phyloP scores from a whole-genome alignment of 2,113 vertebrate species.

The Podocnemis expansa region DNA sequence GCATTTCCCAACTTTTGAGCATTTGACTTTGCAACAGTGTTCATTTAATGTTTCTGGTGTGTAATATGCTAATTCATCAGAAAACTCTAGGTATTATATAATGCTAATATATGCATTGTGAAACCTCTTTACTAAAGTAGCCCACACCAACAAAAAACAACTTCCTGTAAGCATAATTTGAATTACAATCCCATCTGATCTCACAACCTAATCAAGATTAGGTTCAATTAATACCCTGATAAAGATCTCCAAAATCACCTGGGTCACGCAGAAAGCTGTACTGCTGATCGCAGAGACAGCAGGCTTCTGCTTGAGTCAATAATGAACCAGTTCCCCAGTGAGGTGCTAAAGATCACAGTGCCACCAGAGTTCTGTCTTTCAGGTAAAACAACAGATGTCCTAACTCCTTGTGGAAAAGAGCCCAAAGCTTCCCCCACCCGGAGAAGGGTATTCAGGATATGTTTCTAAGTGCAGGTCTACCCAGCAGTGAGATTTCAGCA shows the following conservation, averaged over 20 bases:
- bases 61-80: too few relatives aligned
- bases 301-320: neutral
- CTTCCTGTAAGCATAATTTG: neutral
- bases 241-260: neutral
- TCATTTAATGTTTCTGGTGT: too few relatives aligned
- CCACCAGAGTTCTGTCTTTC: neutral
- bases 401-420: neutral
- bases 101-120: too few relatives aligned
- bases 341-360: neutral
- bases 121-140: too few relatives aligned
- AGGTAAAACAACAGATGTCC: neutral
- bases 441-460: neutral
- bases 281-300: neutral
- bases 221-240: too few relatives aligned
- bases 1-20: neutral
- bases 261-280: neutral
- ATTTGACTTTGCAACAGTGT: too few relatives aligned
- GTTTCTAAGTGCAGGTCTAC: too few relatives aligned
- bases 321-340: neutral
- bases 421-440: too few relatives aligned
- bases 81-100: too few relatives aligned
- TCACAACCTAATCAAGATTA: neutral
- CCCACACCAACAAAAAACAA: neutral
- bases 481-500: too few relatives aligned
- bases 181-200: neutral